Conservation (phyloP, 2,888 invertebrate genomes). For the Orchesella flavescens region DNA sequence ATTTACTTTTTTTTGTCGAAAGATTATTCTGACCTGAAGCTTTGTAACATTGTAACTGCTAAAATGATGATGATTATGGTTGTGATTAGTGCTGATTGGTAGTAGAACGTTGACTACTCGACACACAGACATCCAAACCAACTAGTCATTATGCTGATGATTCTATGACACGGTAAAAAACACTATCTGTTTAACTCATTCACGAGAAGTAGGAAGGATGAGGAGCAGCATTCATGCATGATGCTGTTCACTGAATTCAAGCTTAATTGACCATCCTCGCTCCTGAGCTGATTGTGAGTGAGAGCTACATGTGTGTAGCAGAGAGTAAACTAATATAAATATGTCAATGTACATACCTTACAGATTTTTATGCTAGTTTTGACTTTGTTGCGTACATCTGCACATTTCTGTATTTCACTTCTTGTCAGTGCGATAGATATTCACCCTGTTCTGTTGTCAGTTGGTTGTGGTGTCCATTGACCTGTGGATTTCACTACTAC, state of each 20-base stretch:
- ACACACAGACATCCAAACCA: conserved; percentile 15
- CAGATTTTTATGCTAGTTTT: neutral
- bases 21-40: conserved; percentile 26
- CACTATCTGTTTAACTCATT: neutral
- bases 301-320: no score
- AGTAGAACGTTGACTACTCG: conserved; percentile 8
- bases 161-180: conserved; percentile 35
- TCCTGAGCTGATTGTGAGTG: conserved; percentile 8
- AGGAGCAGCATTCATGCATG: neutral
- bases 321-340: neutral
- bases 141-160: conserved; percentile 41
- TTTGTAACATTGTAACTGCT: neutral
- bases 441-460: neutral
- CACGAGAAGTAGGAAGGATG: neutral
- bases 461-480: conserved; percentile 43
- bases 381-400: conserved; percentile 24
- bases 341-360: conserved; percentile 13
- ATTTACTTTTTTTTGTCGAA: neutral
- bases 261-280: conserved; percentile 20
- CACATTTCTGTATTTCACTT: conserved; percentile 34
- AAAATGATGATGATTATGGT: conserved; percentile 37
- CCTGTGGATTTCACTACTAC: conserved; percentile 24
- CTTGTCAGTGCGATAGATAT: neutral
- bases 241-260: neutral
- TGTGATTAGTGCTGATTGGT: conserved; percentile 51